A percentile compares a stretch with the other conserved stretches of the same genome.
These are phyloP conservation scores for Eulemur macaco DNA, from an alignment of 2,113 vertebrate species.

Conservation along the genomic window DNA sequence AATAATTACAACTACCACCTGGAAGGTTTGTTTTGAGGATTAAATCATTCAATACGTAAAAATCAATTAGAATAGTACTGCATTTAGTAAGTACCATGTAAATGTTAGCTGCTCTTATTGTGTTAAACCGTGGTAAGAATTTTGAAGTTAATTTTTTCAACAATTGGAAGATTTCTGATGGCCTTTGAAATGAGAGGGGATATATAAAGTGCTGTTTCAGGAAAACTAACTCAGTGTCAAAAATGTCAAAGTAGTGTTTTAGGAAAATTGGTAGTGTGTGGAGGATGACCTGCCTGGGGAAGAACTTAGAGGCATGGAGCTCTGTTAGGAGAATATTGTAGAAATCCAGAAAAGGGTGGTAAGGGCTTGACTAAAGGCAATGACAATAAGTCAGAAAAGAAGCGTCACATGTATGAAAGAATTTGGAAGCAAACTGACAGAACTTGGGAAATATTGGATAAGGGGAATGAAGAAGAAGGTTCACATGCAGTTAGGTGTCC, in stretches of 20 bases:
- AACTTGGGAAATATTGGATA: background rate
- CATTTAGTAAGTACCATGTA: background rate
- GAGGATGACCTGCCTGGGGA: background rate
- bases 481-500: background rate
- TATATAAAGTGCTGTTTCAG: background rate
- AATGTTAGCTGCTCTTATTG: constrained; percentile 2
- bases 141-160: background rate
- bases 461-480: background rate
- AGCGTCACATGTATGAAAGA: background rate
- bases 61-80: background rate
- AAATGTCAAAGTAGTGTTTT: background rate
- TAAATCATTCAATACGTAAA: constrained; percentile 44
- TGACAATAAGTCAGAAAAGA: background rate
- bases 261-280: background rate
- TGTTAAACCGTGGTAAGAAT: background rate
- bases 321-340: background rate
- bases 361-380: background rate
- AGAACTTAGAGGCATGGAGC: background rate
- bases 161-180: background rate
- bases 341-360: constrained; percentile 15
- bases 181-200: background rate
- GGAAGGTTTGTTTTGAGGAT: constrained; percentile 1
- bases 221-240: background rate
- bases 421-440: background rate
- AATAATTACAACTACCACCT: background rate